Evolutionary conservation across 2,888 invertebrate species (phyloP).

Genomic region (Lycaena phlaeas): DNA sequence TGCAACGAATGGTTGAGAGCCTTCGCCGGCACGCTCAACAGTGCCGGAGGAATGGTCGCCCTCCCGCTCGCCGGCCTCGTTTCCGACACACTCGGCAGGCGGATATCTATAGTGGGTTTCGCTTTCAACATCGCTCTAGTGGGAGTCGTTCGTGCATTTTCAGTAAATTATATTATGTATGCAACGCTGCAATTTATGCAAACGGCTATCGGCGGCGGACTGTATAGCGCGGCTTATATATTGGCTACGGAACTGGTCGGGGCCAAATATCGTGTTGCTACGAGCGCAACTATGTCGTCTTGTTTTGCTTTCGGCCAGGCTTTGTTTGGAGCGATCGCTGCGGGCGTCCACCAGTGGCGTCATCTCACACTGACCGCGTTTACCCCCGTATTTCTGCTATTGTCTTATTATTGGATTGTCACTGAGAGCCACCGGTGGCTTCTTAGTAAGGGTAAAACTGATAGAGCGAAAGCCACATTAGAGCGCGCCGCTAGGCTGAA

Average conservation of each 20-base stretch:
- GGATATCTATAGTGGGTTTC: slow-evolving; percentile 49
- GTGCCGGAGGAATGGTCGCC: slow-evolving; percentile 79
- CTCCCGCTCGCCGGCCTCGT: slow-evolving; percentile 78
- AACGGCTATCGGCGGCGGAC: slow-evolving; percentile 54
- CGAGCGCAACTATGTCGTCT: slow-evolving; percentile 78
- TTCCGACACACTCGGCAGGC: slow-evolving; percentile 74
- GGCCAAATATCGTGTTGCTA: slow-evolving; percentile 79
- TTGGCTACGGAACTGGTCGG: slow-evolving; percentile 84
- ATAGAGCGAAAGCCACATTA: slow-evolving; percentile 74
- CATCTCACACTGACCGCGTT: slow-evolving; percentile 76
- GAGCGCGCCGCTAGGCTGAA: slow-evolving; percentile 76
- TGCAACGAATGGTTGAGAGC: slow-evolving; percentile 79
- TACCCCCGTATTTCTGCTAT: slow-evolving; percentile 75
- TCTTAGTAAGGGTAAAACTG: slow-evolving; percentile 76
- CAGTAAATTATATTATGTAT: slow-evolving; percentile 57
- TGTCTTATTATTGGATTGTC: slow-evolving; percentile 78
- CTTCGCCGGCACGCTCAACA: slow-evolving; percentile 82
- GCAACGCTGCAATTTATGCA: slow-evolving; percentile 49
- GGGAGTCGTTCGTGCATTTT: slow-evolving; percentile 52
- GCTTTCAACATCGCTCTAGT: slow-evolving; percentile 49
- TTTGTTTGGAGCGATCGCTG: slow-evolving; percentile 77
- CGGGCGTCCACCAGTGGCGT: slow-evolving; percentile 80
- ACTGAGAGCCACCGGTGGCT: slow-evolving; percentile 86
- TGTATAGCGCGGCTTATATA: slow-evolving; percentile 60
- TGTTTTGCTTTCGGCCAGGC: slow-evolving; percentile 83